A percentile compares a stretch with the other conserved stretches of the same genome.
Conservation (phyloP, 2,888 invertebrate genomes). For the Drosophila paucipuncta region DNA sequence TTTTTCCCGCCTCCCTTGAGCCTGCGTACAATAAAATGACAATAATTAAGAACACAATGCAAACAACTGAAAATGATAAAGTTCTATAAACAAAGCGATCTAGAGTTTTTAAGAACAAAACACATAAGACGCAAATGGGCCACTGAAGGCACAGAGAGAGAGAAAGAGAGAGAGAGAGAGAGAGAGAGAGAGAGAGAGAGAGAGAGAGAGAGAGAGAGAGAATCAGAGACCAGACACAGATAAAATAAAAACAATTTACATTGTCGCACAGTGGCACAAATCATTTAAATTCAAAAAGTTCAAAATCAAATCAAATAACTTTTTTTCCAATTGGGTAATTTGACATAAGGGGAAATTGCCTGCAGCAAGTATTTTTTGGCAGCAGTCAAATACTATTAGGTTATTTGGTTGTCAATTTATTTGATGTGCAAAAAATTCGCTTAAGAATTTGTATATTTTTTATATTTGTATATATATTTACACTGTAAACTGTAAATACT, state of each 20-base stretch:
- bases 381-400: neutral
- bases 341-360: neutral
- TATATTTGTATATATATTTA: conserved; percentile 1
- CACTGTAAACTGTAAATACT: neutral
- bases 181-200: no score
- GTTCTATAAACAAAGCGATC: conserved; percentile 17
- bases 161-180: neutral
- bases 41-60: conserved; percentile 10
- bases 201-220: neutral
- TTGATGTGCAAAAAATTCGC: neutral
- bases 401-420: neutral
- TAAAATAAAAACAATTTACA: conserved; percentile 5
- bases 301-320: neutral
- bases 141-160: conserved; percentile 6
- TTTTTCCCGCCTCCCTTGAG: neutral
- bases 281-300: neutral
- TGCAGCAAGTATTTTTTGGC: neutral
- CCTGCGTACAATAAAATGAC: conserved; percentile 2
- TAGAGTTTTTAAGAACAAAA: conserved; percentile 13
- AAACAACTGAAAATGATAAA: conserved; percentile 26
- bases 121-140: conserved; percentile 14
- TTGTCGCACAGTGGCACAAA: conserved; percentile 1
- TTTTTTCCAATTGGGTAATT: neutral
- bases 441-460: neutral
- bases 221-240: neutral